These are phyloP conservation scores for Caenorhabditis macrosperma DNA, from an alignment of 2,888 invertebrate genomes.

Conservation along the genomic window DNA sequence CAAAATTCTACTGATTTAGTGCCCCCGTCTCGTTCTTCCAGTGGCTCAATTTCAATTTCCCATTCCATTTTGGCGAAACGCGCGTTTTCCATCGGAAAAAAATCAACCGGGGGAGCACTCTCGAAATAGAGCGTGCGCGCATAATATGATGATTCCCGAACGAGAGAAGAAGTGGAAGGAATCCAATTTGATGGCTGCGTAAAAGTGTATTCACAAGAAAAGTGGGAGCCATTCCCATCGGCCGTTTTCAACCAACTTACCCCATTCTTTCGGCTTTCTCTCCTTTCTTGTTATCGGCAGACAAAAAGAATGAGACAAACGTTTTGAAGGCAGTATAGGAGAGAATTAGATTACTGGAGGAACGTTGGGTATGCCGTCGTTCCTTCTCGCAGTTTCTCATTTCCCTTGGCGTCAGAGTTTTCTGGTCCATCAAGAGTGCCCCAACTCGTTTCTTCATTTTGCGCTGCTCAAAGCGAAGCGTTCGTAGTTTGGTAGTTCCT, in stretches of 20 bases:
- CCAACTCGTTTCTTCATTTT: too few relatives aligned
- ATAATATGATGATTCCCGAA: conserved; percentile 6
- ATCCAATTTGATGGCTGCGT: conserved; percentile 45
- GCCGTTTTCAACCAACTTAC: not conserved
- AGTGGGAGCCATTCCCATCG: not conserved
- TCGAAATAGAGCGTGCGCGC: not conserved
- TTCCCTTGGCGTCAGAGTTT: too few relatives aligned
- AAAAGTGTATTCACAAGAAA: conserved; percentile 8
- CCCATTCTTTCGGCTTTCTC: not conserved
- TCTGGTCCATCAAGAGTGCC: too few relatives aligned
- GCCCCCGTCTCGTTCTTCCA: too few relatives aligned
- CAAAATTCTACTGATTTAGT: too few relatives aligned
- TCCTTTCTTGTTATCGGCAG: not conserved
- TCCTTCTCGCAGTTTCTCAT: too few relatives aligned
- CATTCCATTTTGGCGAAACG: too few relatives aligned
- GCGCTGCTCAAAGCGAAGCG: too few relatives aligned
- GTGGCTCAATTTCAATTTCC: too few relatives aligned
- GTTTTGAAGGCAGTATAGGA: not conserved
- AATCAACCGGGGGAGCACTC: too few relatives aligned
- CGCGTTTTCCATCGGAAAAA: not conserved
- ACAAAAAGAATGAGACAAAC: not conserved
- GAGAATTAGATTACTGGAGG: too few relatives aligned
- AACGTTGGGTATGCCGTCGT: too few relatives aligned
- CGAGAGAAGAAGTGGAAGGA: conserved; percentile 36
- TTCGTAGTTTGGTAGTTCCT: not conserved